Percentiles rank a stretch among this genome's conserved stretches.
phyloP scores from a whole-genome alignment of 2,888 invertebrate species.

The Habroteleia sp. region DNA sequence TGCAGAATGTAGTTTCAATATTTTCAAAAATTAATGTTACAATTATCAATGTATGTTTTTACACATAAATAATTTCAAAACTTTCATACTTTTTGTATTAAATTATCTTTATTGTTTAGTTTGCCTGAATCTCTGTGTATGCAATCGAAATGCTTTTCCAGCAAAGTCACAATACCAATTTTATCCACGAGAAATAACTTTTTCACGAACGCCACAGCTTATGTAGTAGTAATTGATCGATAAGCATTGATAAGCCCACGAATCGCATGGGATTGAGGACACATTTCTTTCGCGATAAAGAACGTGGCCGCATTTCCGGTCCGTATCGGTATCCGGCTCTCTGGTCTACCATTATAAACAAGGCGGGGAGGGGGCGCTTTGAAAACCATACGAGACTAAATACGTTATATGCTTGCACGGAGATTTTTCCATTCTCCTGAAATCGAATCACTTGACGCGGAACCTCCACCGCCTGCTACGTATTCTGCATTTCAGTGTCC shows the following conservation, averaged over 20 bases:
- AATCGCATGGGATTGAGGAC: conserved; percentile 34
- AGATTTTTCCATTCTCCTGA: conserved; percentile 53
- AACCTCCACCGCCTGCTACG: conserved; percentile 29
- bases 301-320: conserved; percentile 31
- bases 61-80: too few species aligned
- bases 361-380: conserved; percentile 20
- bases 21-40: too few species aligned
- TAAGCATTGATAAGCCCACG: conserved; percentile 42
- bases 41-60: too few species aligned
- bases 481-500: conserved; percentile 54
- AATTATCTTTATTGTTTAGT: too few species aligned
- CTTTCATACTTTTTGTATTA: too few species aligned
- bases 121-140: too few species aligned
- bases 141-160: background rate
- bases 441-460: conserved; percentile 55
- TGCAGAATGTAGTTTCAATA: too few species aligned
- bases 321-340: conserved; percentile 22
- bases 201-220: conserved; percentile 11
- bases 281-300: conserved; percentile 39
- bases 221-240: conserved; percentile 41
- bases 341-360: conserved; percentile 35
- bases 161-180: conserved; percentile 12
- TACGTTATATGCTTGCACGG: conserved; percentile 46
- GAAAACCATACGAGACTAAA: conserved; percentile 49
- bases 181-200: conserved; percentile 15